Percentiles rank a stretch among this genome's conserved stretches.
Evolutionary conservation across 1,140 invertebrate species (phyloP).

Genomic region (Cotesia vestalis): DNA sequence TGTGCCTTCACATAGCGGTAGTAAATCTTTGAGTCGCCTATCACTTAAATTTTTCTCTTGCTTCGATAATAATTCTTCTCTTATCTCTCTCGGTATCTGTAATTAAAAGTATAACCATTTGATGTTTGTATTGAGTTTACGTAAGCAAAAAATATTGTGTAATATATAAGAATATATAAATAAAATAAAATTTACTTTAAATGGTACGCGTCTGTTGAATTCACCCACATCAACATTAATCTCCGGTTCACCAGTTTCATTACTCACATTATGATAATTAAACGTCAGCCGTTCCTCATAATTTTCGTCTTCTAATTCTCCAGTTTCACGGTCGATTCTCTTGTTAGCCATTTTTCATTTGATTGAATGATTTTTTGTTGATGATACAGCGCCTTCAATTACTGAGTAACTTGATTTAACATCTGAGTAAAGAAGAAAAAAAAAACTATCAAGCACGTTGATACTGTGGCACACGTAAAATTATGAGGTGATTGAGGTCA

Average conservation of each 20-base stretch:
- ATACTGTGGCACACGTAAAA: background rate
- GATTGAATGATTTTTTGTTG: background rate
- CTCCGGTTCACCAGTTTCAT: conserved; percentile 59
- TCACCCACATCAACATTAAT: conserved; percentile 28
- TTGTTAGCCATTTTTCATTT: conserved; percentile 9
- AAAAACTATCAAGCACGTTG: conserved; percentile 16
- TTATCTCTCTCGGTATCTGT: conserved; percentile 56
- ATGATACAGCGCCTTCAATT: background rate
- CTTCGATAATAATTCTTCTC: conserved; percentile 42
- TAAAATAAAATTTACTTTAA: conserved; percentile 49
- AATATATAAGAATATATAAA: conserved; percentile 14
- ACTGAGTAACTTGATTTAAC: background rate
- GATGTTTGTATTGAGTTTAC: background rate
- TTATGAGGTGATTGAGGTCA: conserved; percentile 47
- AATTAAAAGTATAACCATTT: conserved; percentile 21
- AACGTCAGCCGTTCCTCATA: background rate
- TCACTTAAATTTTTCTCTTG: conserved; percentile 45
- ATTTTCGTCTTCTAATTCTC: conserved; percentile 46
- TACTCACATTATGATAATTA: conserved; percentile 45
- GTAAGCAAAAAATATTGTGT: background rate
- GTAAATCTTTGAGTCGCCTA: conserved; percentile 41
- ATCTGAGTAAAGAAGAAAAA: background rate
- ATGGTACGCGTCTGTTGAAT: conserved; percentile 47
- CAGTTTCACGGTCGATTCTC: conserved; percentile 56
- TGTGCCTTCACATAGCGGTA: conserved; percentile 49